Evolutionary conservation across 2,797 vertebrate genomes (phyloP).

Genomic region (Enteromius thamalakanensis): DNA sequence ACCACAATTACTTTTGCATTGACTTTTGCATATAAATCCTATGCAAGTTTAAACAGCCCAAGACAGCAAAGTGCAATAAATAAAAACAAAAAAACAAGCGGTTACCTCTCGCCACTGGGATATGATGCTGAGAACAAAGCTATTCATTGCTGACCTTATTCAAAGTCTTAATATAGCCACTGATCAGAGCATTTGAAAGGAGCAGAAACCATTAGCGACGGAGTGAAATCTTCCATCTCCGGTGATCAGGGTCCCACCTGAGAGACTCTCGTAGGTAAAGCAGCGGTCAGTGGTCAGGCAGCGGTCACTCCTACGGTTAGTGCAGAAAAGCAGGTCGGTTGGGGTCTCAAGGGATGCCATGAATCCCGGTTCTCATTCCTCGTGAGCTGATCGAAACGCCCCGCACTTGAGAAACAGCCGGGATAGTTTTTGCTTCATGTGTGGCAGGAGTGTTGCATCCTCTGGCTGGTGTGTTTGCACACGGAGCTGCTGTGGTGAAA

Average conservation of each 20-base stretch:
- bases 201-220: constrained; percentile 5
- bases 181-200: constrained; percentile 29
- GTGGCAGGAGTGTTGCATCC: constrained; percentile 8
- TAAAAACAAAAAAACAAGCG: not conserved
- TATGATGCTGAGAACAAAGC: constrained; percentile 48
- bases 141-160: constrained; percentile 59
- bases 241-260: constrained; percentile 13
- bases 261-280: constrained; percentile 3
- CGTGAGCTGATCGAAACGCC: not conserved
- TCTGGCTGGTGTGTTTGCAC: constrained; percentile 16
- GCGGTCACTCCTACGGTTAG: constrained; percentile 2
- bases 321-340: constrained; percentile 33
- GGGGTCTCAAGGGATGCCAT: constrained; percentile 20
- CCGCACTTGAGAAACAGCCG: not conserved
- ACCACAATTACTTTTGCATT: not conserved
- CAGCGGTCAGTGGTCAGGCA: constrained; percentile 5
- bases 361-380: not conserved
- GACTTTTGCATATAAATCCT: constrained; percentile 2
- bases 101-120: constrained; percentile 41
- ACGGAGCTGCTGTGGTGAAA: constrained; percentile 31
- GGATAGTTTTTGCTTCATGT: constrained; percentile 1
- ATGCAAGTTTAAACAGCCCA: constrained; percentile 17
- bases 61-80: constrained; percentile 2
- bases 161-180: constrained; percentile 60
- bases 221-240: constrained; percentile 2